Conservation (phyloP, 2,113 vertebrate species). For the Heterochromis multidens region DNA sequence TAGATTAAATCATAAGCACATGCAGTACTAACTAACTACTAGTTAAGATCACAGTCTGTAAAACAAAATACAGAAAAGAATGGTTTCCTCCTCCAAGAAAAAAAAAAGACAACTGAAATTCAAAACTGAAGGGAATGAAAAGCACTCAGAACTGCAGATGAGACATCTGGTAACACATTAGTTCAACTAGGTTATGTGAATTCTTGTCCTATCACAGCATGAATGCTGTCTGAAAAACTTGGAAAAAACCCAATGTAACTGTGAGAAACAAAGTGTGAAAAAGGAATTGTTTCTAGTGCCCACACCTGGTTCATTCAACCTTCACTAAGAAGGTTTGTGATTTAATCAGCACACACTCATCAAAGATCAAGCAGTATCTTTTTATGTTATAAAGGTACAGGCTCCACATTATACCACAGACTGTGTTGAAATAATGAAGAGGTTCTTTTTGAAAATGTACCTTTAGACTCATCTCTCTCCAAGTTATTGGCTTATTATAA, state of each 20-base stretch:
- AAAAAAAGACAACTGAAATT: neutral
- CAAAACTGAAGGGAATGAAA: neutral
- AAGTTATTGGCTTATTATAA: neutral
- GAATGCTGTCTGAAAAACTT: neutral
- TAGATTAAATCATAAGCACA: neutral
- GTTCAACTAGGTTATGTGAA: neutral
- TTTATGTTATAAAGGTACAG: neutral
- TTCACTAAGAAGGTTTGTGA: neutral
- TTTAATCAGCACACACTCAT: no score
- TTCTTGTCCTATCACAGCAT: neutral
- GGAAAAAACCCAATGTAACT: neutral
- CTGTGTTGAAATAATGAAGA: neutral
- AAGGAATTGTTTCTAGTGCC: neutral
- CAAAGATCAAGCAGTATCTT: neutral
- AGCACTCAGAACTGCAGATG: conserved; percentile 10
- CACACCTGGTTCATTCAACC: neutral
- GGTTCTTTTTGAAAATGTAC: neutral
- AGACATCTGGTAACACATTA: conserved; percentile 9
- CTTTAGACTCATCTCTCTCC: neutral
- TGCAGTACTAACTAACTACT: neutral
- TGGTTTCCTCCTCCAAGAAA: neutral
- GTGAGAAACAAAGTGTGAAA: neutral
- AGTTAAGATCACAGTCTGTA: neutral
- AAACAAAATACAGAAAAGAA: neutral
- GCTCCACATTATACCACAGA: neutral